phyloP scores from a whole-genome alignment of 2,888 invertebrate genomes.

The Halocaridina rubra region DNA sequence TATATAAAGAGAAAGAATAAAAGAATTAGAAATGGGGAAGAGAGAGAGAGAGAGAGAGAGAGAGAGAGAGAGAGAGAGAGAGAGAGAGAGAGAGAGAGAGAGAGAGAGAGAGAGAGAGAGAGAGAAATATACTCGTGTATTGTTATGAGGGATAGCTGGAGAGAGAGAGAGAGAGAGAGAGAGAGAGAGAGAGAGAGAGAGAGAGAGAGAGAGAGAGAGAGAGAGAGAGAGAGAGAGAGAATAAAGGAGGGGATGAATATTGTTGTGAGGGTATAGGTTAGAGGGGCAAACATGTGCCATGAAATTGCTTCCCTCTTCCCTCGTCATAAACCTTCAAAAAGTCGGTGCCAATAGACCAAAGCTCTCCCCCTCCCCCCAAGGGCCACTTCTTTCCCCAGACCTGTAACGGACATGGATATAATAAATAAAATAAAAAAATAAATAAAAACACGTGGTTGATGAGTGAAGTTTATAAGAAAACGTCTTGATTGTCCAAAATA shows the following conservation, averaged over 20 bases:
- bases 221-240: neutral
- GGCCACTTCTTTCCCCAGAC: too few relatives aligned
- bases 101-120: neutral
- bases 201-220: neutral
- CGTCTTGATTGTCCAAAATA: too few relatives aligned
- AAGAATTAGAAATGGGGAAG: neutral
- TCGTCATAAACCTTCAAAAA: neutral
- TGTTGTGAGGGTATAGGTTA: too few relatives aligned
- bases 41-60: neutral
- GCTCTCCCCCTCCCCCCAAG: too few relatives aligned
- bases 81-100: neutral
- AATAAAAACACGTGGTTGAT: too few relatives aligned
- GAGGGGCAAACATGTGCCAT: too few relatives aligned
- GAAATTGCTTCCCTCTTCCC: neutral
- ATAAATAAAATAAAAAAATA: too few relatives aligned
- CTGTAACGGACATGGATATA: too few relatives aligned
- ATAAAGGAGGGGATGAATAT: neutral
- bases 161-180: too few relatives aligned
- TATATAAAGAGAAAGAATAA: neutral
- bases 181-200: neutral
- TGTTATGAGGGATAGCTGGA: too few relatives aligned
- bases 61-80: constrained; percentile 17
- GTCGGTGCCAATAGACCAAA: neutral
- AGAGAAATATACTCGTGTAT: neutral
- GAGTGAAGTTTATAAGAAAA: too few relatives aligned